phyloP scores from a whole-genome alignment of 2,888 invertebrate genomes.

The Hirtodrosophila duncani region DNA sequence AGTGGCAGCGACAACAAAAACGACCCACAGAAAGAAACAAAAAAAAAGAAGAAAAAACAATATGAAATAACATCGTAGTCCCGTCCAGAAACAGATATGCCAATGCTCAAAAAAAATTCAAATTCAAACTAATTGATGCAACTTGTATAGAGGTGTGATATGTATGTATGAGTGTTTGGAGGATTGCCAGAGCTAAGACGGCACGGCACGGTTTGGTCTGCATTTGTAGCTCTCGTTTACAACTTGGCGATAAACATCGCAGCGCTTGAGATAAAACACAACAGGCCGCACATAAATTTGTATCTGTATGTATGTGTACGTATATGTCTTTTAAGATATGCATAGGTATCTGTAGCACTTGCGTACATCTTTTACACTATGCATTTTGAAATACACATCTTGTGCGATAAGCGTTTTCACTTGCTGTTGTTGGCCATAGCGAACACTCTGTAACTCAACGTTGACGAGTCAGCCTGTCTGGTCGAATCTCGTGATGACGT shows the following conservation, averaged over 20 bases:
- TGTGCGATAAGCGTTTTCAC: conserved; percentile 52
- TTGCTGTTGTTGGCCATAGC: conserved; percentile 29
- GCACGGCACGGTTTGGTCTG: conserved; percentile 31
- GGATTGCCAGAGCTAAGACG: background rate
- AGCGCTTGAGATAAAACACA: conserved; percentile 65
- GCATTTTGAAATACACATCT: conserved; percentile 68
- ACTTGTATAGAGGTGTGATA: conserved; percentile 46
- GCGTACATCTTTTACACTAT: conserved; percentile 66
- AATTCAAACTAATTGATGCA: conserved; percentile 67
- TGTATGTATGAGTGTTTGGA: background rate
- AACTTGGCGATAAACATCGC: conserved; percentile 62
- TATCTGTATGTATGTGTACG: conserved; percentile 9
- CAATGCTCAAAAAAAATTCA: conserved; percentile 35
- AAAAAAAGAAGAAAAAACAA: conserved; percentile 5
- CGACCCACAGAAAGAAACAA: conserved; percentile 32
- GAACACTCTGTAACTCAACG: too few relatives aligned
- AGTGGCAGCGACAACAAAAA: conserved; percentile 70
- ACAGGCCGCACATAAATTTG: conserved; percentile 15
- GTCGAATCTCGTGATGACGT: too few relatives aligned
- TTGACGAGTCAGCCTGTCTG: too few relatives aligned
- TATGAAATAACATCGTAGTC: background rate
- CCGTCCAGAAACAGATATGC: conserved; percentile 2
- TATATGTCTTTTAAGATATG: conserved; percentile 39
- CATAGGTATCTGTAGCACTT: conserved; percentile 63
- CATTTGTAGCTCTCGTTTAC: conserved; percentile 69